Evolutionary conservation across 2,797 vertebrate species (phyloP).

Genomic region (Ispidina picta): DNA sequence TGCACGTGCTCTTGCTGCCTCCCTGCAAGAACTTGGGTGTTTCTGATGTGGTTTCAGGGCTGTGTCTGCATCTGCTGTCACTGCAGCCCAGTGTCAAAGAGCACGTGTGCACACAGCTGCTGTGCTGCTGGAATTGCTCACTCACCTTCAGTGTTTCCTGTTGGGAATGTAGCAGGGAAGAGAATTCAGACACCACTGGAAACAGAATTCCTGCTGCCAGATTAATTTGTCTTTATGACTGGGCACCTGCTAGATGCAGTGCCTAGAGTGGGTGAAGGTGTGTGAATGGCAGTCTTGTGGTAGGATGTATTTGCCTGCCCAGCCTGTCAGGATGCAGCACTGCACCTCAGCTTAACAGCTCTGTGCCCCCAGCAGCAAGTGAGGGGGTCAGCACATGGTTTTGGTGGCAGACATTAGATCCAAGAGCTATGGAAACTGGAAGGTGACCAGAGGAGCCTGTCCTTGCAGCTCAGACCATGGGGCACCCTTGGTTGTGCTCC

Average conservation of each 20-base stretch:
- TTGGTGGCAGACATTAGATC: not conserved
- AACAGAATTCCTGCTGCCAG: not conserved
- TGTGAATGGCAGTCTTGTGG: not conserved
- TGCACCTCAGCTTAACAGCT: not conserved
- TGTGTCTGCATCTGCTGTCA: not conserved
- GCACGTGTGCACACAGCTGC: accelerated
- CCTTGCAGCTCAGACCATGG: not conserved
- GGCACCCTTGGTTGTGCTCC: accelerated
- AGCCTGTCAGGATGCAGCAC: not conserved
- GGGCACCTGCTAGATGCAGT: not conserved
- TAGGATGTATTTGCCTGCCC: not conserved
- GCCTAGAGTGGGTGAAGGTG: not conserved
- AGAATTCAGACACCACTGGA: not conserved
- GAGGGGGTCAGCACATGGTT: accelerated
- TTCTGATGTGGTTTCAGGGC: not conserved
- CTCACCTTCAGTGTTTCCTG: not conserved
- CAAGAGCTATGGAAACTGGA: not conserved
- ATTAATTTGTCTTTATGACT: not conserved
- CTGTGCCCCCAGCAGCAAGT: not conserved
- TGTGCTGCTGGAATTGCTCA: not conserved
- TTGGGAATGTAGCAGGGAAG: not conserved
- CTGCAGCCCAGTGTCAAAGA: not conserved
- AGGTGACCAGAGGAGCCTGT: not conserved
- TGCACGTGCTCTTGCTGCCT: not conserved
- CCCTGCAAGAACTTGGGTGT: not conserved